These are phyloP conservation scores for Holothuria leucospilota DNA, from an alignment of 53 echinoderm and acorn worm genomes.

Conservation along the genomic window DNA sequence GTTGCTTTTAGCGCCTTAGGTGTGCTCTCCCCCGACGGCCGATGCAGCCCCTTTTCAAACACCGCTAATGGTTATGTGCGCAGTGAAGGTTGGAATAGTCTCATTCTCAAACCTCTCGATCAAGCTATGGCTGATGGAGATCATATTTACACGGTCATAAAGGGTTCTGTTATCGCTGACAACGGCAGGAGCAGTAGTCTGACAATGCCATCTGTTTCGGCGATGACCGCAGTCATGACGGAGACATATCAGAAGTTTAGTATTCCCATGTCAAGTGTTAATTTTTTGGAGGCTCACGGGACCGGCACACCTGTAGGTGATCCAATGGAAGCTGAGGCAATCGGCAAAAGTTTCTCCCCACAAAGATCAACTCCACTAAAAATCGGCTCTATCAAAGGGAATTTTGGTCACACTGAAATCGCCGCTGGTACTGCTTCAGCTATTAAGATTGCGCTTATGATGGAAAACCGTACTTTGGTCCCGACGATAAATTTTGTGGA, in stretches of 20 bases:
- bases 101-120: constrained; percentile 87
- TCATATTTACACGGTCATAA: constrained; percentile 88
- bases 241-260: constrained; percentile 80
- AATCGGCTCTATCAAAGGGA: constrained; percentile 95
- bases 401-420: constrained; percentile 95
- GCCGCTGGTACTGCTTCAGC: constrained; percentile 90
- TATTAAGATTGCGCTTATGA: constrained; percentile 94
- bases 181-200: constrained; percentile 90
- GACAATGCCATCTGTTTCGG: constrained; percentile 91
- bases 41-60: constrained; percentile 92
- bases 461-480: constrained; percentile 76
- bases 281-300: constrained; percentile 93
- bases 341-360: constrained; percentile 77
- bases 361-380: constrained; percentile 70
- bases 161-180: constrained; percentile 84
- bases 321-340: constrained; percentile 93
- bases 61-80: constrained; percentile 95
- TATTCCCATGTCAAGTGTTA: constrained; percentile 80
- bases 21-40: constrained; percentile 90
- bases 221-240: constrained; percentile 81
- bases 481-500: constrained; percentile 91
- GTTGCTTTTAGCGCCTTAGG: constrained; percentile 97
- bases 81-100: constrained; percentile 90
- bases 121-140: constrained; percentile 81
- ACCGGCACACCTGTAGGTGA: constrained; percentile 97